phyloP scores from a whole-genome alignment of 2,888 invertebrate genomes.

The Nymphalis c-album region DNA sequence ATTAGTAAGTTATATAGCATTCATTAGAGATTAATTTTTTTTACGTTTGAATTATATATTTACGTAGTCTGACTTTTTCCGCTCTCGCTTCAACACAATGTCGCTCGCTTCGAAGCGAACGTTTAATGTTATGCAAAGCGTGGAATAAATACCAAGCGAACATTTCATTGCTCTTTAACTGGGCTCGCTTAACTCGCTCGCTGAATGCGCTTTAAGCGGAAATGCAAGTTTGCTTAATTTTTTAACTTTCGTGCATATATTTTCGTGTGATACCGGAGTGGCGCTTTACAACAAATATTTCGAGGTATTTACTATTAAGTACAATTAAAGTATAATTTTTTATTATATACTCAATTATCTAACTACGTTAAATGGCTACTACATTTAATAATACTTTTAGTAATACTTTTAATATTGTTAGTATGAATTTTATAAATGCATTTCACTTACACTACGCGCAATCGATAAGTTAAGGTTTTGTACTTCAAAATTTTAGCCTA shows the following conservation, averaged over 20 bases:
- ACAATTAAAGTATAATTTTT: neutral
- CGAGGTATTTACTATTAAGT: neutral
- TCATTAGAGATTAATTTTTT: too few species aligned
- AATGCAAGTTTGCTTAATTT: conserved; percentile 51
- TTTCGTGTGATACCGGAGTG: conserved; percentile 11
- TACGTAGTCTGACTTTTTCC: neutral
- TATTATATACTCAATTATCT: neutral
- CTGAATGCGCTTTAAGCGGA: conserved; percentile 41
- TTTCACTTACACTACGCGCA: too few species aligned
- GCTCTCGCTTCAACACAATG: neutral
- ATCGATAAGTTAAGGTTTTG: too few species aligned
- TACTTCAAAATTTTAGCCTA: too few species aligned
- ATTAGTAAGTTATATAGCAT: too few species aligned
- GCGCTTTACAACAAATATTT: conserved; percentile 3
- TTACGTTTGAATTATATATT: neutral
- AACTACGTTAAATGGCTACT: neutral
- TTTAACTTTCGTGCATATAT: conserved; percentile 37
- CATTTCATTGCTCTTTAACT: conserved; percentile 52
- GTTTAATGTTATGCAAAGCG: conserved; percentile 31
- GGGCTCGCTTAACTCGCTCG: conserved; percentile 11
- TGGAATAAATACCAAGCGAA: conserved; percentile 52
- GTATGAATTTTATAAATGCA: too few species aligned
- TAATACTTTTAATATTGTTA: too few species aligned
- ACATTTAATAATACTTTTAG: too few species aligned
- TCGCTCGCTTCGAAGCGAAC: neutral